phyloP scores from a whole-genome alignment of 2,797 vertebrate species.

The Atherinosoma microstoma region DNA sequence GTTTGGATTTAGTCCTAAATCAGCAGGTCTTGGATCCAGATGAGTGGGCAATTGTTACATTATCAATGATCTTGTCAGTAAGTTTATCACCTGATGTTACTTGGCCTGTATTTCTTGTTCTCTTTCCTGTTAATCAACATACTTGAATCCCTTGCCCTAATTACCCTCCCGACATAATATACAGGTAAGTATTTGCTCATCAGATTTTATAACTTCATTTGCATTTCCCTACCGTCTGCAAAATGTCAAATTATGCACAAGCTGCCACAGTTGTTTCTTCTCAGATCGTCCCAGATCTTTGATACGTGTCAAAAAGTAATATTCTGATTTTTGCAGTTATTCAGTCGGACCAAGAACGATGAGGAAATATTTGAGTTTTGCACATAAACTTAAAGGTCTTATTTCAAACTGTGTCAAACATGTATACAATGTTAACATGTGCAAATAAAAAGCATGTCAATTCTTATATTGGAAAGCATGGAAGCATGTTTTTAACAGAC shows the following conservation, averaged over 20 bases:
- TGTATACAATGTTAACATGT: background rate
- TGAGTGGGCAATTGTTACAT: background rate
- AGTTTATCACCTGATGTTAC: background rate
- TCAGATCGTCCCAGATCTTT: background rate
- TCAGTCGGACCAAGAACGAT: no score
- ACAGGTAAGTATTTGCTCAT: background rate
- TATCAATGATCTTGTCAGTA: background rate
- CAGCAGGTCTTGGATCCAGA: background rate
- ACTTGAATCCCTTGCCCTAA: no score
- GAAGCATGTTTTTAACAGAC: background rate
- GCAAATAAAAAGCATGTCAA: background rate
- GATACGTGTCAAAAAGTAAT: constrained; percentile 2
- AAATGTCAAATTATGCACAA: background rate
- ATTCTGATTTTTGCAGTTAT: background rate
- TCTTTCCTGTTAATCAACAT: no score
- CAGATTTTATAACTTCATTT: background rate
- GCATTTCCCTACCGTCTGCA: background rate
- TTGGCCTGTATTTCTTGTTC: background rate
- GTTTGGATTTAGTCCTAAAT: background rate
- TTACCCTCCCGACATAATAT: no score
- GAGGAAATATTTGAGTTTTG: background rate
- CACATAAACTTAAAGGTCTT: background rate
- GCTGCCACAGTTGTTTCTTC: constrained; percentile 3
- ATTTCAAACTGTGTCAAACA: background rate
- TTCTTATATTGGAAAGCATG: background rate